Conservation (phyloP, 2,113 vertebrate genomes). For the Brienomyrus longianalis region DNA sequence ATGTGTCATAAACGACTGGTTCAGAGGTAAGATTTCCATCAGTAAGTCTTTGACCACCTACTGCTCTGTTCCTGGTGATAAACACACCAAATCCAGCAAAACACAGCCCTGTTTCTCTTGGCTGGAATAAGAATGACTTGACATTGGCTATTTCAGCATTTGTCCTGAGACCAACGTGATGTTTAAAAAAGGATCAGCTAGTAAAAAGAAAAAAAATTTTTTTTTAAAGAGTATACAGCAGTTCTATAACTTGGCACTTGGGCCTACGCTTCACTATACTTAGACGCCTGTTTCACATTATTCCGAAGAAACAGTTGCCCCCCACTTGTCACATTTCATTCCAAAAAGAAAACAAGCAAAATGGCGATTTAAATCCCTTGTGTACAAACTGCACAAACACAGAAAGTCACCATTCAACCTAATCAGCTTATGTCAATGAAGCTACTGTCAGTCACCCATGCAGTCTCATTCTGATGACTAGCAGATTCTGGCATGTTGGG, state of each 20-base stretch:
- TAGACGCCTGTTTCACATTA: not conserved
- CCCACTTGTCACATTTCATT: constrained; percentile 4
- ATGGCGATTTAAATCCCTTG: not conserved
- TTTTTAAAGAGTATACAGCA: not conserved
- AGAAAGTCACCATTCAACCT: constrained; percentile 19
- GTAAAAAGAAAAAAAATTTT: not conserved
- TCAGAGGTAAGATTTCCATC: not conserved
- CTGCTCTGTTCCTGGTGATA: not conserved
- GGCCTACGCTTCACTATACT: not conserved
- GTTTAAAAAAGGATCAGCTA: not conserved
- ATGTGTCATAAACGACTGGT: not conserved
- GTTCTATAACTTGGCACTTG: not conserved
- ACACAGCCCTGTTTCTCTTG: not conserved
- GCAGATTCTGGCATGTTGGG: constrained; percentile 28
- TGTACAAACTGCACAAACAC: not conserved
- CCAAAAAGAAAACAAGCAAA: not conserved
- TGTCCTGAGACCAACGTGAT: not conserved
- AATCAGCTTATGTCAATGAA: constrained; percentile 4
- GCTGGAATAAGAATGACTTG: not conserved
- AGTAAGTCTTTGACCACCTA: not conserved
- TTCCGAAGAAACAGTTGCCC: not conserved
- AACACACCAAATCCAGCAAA: not conserved
- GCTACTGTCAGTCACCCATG: constrained; percentile 24
- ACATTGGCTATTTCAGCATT: not conserved
- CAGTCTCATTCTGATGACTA: constrained; percentile 6